These are phyloP conservation scores for Mythimna loreyi DNA, from an alignment of 2,888 invertebrate species.

Conservation along the genomic window DNA sequence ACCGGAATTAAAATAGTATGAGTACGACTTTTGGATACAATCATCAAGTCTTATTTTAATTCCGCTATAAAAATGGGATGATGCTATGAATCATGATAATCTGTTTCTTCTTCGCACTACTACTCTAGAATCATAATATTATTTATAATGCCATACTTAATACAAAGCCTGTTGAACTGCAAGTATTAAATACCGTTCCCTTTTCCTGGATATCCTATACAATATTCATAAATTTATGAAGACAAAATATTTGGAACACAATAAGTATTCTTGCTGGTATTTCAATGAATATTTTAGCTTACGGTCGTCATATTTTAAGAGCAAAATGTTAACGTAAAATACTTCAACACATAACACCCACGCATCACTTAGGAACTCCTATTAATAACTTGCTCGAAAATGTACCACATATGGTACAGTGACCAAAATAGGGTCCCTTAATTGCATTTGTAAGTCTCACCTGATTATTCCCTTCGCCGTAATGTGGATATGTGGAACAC, in stretches of 20 bases:
- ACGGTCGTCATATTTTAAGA: conserved; percentile 8
- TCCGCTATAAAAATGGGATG: too few species aligned
- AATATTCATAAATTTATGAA: conserved; percentile 2
- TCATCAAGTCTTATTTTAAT: too few species aligned
- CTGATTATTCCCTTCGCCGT: conserved; percentile 28
- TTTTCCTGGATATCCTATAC: neutral
- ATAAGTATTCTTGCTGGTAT: neutral
- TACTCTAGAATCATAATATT: neutral
- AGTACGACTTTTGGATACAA: too few species aligned
- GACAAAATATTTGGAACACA: conserved; percentile 10
- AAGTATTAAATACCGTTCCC: neutral
- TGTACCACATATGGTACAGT: conserved; percentile 8
- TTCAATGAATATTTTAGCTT: conserved; percentile 21
- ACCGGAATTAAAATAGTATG: too few species aligned
- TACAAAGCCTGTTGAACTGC: neutral
- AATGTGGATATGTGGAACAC: conserved; percentile 10
- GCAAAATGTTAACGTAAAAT: conserved; percentile 14
- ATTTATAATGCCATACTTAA: neutral
- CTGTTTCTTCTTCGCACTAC: neutral
- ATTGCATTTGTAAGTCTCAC: conserved; percentile 35
- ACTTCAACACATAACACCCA: conserved; percentile 22
- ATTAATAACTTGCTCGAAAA: conserved; percentile 1
- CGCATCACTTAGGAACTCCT: conserved; percentile 2
- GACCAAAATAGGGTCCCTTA: conserved; percentile 21
- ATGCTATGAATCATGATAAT: neutral